These are phyloP conservation scores for Gyrodactylus salaris DNA, from an alignment of 1,140 invertebrate species.

Conservation along the genomic window DNA sequence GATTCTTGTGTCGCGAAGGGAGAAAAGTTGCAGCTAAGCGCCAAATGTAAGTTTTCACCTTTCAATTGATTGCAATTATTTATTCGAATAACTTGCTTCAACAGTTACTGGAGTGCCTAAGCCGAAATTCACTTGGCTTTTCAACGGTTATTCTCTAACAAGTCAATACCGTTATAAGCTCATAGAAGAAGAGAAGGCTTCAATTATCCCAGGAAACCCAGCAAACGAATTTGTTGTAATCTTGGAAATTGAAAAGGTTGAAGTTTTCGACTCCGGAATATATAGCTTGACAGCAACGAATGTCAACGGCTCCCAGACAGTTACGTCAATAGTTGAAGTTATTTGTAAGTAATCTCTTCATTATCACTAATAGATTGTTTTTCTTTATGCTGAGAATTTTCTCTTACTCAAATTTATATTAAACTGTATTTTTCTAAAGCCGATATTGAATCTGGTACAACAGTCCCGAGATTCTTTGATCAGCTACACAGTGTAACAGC, in stretches of 20 bases:
- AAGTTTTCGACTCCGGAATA: neutral
- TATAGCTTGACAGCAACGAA: neutral
- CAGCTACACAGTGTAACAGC: neutral
- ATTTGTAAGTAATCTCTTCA: neutral
- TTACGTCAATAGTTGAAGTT: neutral
- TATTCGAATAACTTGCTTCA: neutral
- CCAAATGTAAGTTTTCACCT: neutral
- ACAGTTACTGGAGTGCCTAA: neutral
- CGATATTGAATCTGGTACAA: neutral
- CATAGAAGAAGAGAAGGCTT: neutral
- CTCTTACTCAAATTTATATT: neutral
- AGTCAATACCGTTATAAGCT: neutral
- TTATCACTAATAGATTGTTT: neutral
- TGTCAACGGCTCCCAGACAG: neutral
- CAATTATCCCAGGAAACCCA: neutral
- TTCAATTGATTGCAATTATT: neutral
- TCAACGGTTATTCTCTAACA: neutral
- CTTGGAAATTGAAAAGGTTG: neutral
- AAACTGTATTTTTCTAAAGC: no score
- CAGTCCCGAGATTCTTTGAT: neutral
- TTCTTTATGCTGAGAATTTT: neutral
- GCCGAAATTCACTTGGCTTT: neutral
- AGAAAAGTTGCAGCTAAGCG: neutral
- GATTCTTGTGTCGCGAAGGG: neutral
- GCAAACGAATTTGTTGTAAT: neutral